Evolutionary conservation across 2,797 vertebrate species (phyloP).

Genomic region (Hyperoplus lanceolatus): DNA sequence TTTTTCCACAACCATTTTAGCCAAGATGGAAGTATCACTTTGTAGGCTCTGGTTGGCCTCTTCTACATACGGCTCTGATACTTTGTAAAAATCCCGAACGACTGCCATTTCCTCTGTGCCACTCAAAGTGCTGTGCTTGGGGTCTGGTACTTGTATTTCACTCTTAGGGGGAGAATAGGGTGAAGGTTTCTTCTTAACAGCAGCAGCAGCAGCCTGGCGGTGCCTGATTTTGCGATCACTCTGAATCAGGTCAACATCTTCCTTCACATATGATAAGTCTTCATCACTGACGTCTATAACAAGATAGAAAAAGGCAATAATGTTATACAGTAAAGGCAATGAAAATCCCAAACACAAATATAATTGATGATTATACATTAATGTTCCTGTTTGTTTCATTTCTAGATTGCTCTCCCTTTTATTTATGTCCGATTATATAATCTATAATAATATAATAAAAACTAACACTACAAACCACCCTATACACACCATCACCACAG

Average conservation of each 20-base stretch:
- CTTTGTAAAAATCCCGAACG: not conserved
- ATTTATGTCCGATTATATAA: not conserved
- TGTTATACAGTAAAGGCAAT: not conserved
- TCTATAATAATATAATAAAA: not conserved
- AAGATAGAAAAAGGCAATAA: not conserved
- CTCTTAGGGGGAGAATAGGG: not conserved
- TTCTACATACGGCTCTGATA: not conserved
- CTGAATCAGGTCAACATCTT: constrained; percentile 20
- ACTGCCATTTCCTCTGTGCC: not conserved
- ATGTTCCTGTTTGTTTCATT: not conserved
- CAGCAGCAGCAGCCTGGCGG: constrained; percentile 30
- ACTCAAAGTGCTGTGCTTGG: not conserved
- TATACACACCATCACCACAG: no score
- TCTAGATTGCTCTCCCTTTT: not conserved
- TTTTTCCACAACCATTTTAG: constrained; percentile 13
- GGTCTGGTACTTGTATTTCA: constrained; percentile 2
- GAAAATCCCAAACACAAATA: not conserved
- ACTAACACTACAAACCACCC: no score
- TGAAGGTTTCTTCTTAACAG: constrained; percentile 5
- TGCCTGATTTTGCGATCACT: constrained; percentile 46
- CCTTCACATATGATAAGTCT: constrained; percentile 25
- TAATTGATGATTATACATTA: not conserved
- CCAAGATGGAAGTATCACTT: not conserved
- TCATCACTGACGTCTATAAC: constrained; percentile 57
- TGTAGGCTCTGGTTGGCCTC: not conserved